Evolutionary conservation across 2,113 vertebrate species (phyloP).

Genomic region (Pachycephala philippinensis): DNA sequence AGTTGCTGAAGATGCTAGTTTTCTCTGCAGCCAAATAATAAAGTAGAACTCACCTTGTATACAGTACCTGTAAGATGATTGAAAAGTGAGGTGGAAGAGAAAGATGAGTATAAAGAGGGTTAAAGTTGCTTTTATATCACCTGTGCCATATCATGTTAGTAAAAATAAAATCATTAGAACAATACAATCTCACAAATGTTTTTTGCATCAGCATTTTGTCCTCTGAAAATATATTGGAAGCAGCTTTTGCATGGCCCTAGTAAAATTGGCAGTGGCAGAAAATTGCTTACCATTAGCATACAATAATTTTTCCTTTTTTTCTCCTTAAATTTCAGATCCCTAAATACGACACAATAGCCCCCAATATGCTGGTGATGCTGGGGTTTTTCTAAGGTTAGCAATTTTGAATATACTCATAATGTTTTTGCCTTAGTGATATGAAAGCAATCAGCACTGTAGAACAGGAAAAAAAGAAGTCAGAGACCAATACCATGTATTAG

Average conservation of each 20-base stretch:
- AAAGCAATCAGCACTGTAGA: constrained; percentile 41
- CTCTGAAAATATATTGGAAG: neutral
- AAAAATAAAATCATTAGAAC: neutral
- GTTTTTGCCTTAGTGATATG: constrained; percentile 33
- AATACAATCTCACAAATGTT: neutral
- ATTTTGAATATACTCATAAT: constrained; percentile 12
- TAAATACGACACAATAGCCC: neutral
- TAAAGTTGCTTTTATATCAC: neutral
- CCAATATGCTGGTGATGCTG: neutral
- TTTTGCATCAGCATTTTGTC: constrained; percentile 10
- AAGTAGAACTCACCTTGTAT: neutral
- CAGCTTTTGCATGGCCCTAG: neutral
- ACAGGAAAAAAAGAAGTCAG: neutral
- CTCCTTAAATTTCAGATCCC: neutral
- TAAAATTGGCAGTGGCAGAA: neutral
- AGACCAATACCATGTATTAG: neutral
- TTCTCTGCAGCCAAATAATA: neutral
- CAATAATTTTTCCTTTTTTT: neutral
- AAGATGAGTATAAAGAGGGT: neutral
- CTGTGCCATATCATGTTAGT: neutral
- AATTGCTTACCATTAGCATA: neutral
- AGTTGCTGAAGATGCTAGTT: neutral
- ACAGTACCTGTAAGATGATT: neutral
- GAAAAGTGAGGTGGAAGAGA: neutral
- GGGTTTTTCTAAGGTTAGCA: constrained; percentile 25